Evolutionary conservation across 2,113 vertebrate species (phyloP), one percentile per base, ranked within the genome.

Genomic region (Pedionomus torquatus): DNA sequence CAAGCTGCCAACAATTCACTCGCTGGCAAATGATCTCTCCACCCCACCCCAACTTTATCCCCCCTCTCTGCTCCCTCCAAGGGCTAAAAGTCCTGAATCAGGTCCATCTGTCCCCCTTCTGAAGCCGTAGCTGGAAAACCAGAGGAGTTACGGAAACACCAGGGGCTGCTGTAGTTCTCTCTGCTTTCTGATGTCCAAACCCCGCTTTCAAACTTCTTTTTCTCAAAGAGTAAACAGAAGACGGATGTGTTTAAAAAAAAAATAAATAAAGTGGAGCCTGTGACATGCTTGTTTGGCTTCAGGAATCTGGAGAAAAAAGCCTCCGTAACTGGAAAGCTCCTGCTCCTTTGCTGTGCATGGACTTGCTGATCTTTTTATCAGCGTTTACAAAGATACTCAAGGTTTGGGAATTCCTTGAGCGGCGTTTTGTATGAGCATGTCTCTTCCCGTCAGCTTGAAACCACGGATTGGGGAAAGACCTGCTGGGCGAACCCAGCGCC

Each of bases 271-370:
- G 10, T 0, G 7, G 43, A 87, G 28, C 18, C 51, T 18, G 17
- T 44, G 33, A 76, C 7, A 17, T 30, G 17, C 63, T 79, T 17
- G 9, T 85, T 57, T 51, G 39, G 44, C 74, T 78, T 55, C 30
- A 35, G 37, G 46, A 60, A 30, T 4, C 7, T 65, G 68, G 28
- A 69, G 39, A 5, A 49, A 49, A 23, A 55, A 54, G 19, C 21
- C 16, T 30, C 17, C 0, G 0, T 35, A 31, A 10, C 9, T 5
- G 9, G 19, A 24, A 51, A 26, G 44, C 18, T 49, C 79, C 61
- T 1, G 13, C 58, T 78, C 26, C 41, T 17, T 5, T 1, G 3
- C 61, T 31, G 5, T 4, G 26, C 2, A 2, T 9, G 48, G 48
- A 8, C 33, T 20, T 51, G 21, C 11, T 1, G 2, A 12, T 28